Evolutionary conservation across 1,140 invertebrate genomes (phyloP), one percentile per base, ranked within the genome.

Genomic region (Papilio dardanus): DNA sequence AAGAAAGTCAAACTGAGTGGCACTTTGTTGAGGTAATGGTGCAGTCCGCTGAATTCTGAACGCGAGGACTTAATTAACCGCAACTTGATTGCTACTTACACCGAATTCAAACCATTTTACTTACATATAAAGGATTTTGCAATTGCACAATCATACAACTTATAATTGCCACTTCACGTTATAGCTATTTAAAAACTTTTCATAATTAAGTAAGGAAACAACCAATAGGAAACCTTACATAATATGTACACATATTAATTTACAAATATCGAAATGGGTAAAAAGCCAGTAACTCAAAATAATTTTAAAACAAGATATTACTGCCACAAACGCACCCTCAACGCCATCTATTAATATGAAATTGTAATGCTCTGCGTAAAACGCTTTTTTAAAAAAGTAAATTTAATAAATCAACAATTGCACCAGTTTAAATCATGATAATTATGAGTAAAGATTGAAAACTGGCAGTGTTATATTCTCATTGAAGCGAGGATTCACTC

Each of bases 1-100:
- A 62, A 62, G 54, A 62, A 62, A 62, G 54, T 62, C 54, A 62
- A 62, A 62, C 54, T 12, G 54, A 62, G 54, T 62, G 54, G 54
- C 54, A 62, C 54, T 62, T 62, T 62, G 54, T 62, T 62, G 24
- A 58, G 54, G 54, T 62, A 62, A 62, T 62, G 54, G 10, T 28
- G 54, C 54, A 62, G 54, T 62, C 54, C 54, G 54, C 3, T 62
- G 54, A 62, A 62, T 62, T 62, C 54, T 28, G 54, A 62, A 28
- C 50, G 50, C 24, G 54, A 62, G 54, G 10, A 28, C 54, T 62
- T 62, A 62, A 62, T 62, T 62, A 62, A 62, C 54, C 54, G 24
- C 24, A 62, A 62, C 24, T 62, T 62, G 12, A 62, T 62, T 62
- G 54, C 54, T 62, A 62, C 54, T 62, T 62, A 62, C 10, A 62